phyloP scores from a whole-genome alignment of 2,113 vertebrate species.

The Nicator chloris region DNA sequence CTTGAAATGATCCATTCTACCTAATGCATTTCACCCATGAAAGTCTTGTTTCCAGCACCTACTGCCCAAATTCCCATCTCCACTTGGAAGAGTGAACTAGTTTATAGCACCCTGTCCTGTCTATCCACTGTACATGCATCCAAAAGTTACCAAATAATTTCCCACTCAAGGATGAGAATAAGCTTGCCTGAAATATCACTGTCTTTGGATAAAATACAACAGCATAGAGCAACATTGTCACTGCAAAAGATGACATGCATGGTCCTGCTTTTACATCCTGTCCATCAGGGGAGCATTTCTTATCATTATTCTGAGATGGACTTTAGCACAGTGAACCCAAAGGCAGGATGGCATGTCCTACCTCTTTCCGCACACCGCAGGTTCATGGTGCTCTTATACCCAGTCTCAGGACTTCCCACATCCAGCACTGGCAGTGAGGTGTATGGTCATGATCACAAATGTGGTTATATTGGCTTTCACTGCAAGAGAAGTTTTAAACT shows the following conservation, averaged over 20 bases:
- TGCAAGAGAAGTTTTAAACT: not conserved
- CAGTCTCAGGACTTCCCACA: not conserved
- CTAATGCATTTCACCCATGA: not conserved
- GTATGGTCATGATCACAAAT: not conserved
- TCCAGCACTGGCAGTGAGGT: not conserved
- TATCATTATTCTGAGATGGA: not conserved
- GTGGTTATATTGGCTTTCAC: not conserved
- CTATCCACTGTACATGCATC: not conserved
- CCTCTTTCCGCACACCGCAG: not conserved
- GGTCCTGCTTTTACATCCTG: not conserved
- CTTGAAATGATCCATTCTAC: not conserved
- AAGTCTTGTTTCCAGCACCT: not conserved
- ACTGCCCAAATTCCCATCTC: not conserved
- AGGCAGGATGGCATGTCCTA: not conserved
- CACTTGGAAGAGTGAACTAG: not conserved
- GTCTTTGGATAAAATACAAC: not conserved
- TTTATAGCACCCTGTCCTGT: not conserved
- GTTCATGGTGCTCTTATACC: not conserved
- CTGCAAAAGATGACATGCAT: not conserved
- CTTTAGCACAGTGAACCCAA: not conserved
- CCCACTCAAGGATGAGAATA: not conserved
- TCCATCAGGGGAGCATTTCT: not conserved
- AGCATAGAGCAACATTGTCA: not conserved
- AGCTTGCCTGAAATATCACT: not conserved
- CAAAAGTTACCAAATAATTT: not conserved